Evolutionary conservation across 2,888 invertebrate species (phyloP).

Genomic region (Bruchidius siliquastri): DNA sequence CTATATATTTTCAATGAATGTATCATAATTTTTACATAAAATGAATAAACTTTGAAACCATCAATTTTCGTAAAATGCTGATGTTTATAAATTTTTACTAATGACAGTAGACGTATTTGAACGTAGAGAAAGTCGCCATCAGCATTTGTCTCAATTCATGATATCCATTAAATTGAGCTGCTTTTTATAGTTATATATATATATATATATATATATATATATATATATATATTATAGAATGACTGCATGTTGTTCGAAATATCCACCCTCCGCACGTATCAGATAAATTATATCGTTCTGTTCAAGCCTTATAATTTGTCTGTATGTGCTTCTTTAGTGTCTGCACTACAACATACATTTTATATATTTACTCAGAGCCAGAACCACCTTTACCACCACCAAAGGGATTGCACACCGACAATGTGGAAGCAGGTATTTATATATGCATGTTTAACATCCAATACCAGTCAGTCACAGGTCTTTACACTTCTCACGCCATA

Average conservation of each 20-base stretch:
- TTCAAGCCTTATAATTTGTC: neutral
- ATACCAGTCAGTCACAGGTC: neutral
- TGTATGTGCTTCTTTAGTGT: neutral
- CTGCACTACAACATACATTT: conserved; percentile 24
- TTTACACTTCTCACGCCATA: neutral
- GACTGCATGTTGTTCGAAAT: neutral
- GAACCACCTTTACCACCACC: conserved; percentile 62
- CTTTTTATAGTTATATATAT: no score
- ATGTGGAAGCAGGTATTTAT: conserved; percentile 26
- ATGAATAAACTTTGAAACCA: no score
- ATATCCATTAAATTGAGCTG: no score
- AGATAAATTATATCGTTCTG: neutral
- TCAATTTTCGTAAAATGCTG: no score
- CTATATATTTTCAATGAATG: no score
- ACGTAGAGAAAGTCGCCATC: no score
- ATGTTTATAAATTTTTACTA: no score
- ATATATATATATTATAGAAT: neutral
- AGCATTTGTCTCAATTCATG: no score
- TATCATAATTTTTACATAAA: no score
- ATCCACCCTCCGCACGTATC: neutral
- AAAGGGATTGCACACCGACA: conserved; percentile 51
- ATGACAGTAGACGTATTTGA: no score
- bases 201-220: no score
- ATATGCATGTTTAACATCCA: neutral
- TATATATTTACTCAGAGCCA: conserved; percentile 51